These are phyloP conservation scores for Zygaena filipendulae DNA, from an alignment of 2,888 invertebrate genomes.

Conservation along the genomic window DNA sequence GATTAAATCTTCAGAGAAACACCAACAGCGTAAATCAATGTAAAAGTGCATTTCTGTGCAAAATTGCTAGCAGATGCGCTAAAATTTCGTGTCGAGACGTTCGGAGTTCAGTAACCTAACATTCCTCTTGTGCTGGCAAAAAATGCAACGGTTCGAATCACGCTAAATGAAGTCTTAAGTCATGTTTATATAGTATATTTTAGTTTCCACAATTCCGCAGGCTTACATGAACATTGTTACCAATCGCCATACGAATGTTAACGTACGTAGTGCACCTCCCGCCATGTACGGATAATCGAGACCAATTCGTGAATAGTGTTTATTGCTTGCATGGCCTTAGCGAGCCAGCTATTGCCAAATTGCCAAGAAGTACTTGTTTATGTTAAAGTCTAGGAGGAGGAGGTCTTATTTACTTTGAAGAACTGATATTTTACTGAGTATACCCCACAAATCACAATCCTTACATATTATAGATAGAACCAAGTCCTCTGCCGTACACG, in stretches of 20 bases:
- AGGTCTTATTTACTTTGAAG: too few species aligned
- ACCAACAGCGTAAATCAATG: too few species aligned
- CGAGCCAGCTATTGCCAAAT: constrained; percentile 12
- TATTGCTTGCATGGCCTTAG: constrained; percentile 28
- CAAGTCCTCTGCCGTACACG: too few species aligned
- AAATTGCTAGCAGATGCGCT: constrained; percentile 40
- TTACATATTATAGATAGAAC: too few species aligned
- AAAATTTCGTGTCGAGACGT: constrained; percentile 52
- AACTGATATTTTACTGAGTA: too few species aligned
- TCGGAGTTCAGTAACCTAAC: constrained; percentile 52
- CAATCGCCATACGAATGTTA: constrained; percentile 42
- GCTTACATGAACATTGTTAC: constrained; percentile 35
- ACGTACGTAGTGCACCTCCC: constrained; percentile 41
- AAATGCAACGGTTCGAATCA: constrained; percentile 65
- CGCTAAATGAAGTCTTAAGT: constrained; percentile 56
- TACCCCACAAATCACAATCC: too few species aligned
- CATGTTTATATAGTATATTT: too few species aligned
- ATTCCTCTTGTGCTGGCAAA: constrained; percentile 60
- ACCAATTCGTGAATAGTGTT: constrained; percentile 40
- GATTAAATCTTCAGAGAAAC: too few species aligned
- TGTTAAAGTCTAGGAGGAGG: too few species aligned
- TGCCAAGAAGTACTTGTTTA: too few species aligned
- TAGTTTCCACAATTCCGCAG: too few species aligned
- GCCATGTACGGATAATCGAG: constrained; percentile 35
- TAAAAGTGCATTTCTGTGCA: constrained; percentile 19